These are phyloP conservation scores for Drosophila ochracea DNA, from an alignment of 2,888 invertebrate species.

Conservation along the genomic window DNA sequence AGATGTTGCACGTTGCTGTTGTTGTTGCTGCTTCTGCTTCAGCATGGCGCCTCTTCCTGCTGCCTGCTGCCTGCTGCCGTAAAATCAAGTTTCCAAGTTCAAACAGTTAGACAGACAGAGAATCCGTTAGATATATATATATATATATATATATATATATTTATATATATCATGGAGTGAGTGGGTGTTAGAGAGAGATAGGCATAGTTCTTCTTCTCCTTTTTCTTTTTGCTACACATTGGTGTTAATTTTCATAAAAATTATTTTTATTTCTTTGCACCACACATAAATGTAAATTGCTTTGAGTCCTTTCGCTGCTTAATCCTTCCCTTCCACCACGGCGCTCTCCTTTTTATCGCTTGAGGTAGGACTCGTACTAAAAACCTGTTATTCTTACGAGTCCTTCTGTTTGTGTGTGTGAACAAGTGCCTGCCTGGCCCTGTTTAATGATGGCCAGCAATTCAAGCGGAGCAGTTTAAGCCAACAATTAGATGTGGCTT, in stretches of 20 bases:
- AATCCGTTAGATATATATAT: conserved; percentile 8
- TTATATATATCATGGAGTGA: conserved; percentile 42
- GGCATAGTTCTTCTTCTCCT: conserved; percentile 27
- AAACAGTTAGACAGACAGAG: conserved; percentile 64
- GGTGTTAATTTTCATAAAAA: conserved; percentile 70
- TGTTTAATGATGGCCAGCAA: conserved; percentile 11
- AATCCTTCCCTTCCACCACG: conserved; percentile 47
- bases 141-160: neutral
- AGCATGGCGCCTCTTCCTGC: conserved; percentile 32
- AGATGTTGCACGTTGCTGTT: conserved; percentile 67
- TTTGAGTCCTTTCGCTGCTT: conserved; percentile 28
- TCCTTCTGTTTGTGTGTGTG: conserved; percentile 52
- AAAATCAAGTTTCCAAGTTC: conserved; percentile 80
- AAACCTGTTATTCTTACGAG: conserved; percentile 6
- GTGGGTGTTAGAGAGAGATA: neutral
- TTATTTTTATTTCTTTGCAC: conserved; percentile 63
- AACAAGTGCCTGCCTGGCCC: conserved; percentile 42
- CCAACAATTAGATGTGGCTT: conserved; percentile 39
- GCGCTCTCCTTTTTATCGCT: conserved; percentile 27
- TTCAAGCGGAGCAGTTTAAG: conserved; percentile 18
- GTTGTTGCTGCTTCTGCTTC: conserved; percentile 29
- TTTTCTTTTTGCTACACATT: conserved; percentile 34
- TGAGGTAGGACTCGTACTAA: conserved; percentile 55
- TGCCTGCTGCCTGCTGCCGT: conserved; percentile 52
- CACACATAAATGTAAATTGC: conserved; percentile 53